These are phyloP conservation scores for Typhlomys cinereus DNA, from an alignment of 2,113 vertebrate genomes.

Conservation along the genomic window DNA sequence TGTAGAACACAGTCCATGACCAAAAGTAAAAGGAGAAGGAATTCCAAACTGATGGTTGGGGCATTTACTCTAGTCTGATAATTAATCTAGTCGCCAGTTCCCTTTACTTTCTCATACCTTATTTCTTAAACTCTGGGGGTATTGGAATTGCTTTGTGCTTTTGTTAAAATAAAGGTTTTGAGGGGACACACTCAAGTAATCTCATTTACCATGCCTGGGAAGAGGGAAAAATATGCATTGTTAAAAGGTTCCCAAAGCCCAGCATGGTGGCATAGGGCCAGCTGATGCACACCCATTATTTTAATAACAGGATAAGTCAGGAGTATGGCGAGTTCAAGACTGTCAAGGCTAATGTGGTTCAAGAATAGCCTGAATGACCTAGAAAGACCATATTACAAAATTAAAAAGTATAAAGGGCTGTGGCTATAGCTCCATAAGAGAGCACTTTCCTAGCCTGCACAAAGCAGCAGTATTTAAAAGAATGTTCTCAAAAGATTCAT, in stretches of 20 bases:
- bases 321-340: no score
- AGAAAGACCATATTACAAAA: background rate
- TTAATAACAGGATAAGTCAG: background rate
- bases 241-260: constrained; percentile 12
- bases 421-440: background rate
- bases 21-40: background rate
- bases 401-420: background rate
- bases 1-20: background rate
- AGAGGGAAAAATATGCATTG: background rate
- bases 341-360: no score
- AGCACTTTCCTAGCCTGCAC: background rate
- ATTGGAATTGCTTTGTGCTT: background rate
- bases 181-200: background rate
- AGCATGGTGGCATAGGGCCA: background rate
- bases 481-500: background rate
- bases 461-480: background rate
- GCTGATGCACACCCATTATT: background rate
- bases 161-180: constrained; percentile 32
- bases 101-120: background rate
- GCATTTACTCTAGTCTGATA: background rate
- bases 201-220: background rate
- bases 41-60: background rate
- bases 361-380: no score
- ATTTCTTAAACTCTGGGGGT: background rate
- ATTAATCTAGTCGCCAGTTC: background rate